Percentiles rank a stretch among this genome's conserved stretches.
Conservation (phyloP, 2,113 vertebrate genomes). For the Cephalopterus ornatus region DNA sequence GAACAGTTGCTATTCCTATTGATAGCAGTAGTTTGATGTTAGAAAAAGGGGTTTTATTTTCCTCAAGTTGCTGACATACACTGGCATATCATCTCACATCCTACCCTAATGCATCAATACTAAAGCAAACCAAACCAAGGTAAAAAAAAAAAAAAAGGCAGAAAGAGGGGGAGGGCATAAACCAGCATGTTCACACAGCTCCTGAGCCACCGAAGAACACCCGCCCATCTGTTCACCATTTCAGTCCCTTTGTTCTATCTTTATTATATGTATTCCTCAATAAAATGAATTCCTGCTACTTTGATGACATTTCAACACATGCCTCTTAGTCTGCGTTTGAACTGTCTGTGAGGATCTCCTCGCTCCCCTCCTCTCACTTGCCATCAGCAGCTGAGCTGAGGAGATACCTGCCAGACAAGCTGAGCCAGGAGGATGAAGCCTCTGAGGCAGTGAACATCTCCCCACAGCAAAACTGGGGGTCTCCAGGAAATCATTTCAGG, state of each 20-base stretch:
- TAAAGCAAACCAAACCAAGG: conserved; percentile 53
- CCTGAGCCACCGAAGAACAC: conserved; percentile 63
- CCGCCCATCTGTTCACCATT: conserved; percentile 74
- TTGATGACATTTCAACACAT: conserved; percentile 36
- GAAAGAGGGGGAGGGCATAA: conserved; percentile 65
- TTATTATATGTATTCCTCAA: conserved; percentile 47
- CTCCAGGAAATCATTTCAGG: background rate
- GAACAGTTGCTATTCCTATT: conserved; percentile 81
- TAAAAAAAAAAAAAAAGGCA: background rate
- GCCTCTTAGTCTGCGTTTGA: conserved; percentile 24
- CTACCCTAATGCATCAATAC: conserved; percentile 71
- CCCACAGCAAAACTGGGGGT: background rate
- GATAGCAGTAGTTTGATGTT: conserved; percentile 79
- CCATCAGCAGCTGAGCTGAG: background rate
- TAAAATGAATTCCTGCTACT: conserved; percentile 54
- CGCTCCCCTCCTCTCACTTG: background rate
- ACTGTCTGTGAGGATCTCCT: conserved; percentile 44
- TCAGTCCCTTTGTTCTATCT: conserved; percentile 71
- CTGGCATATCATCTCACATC: conserved; percentile 76
- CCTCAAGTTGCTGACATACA: conserved; percentile 77
- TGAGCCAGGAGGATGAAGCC: background rate
- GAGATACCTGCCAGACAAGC: background rate
- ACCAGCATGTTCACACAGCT: conserved; percentile 60
- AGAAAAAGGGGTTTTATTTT: conserved; percentile 74
- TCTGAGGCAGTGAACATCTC: background rate